phyloP scores from a whole-genome alignment of 23 tunicate species.

The Phallusia fumigata region DNA sequence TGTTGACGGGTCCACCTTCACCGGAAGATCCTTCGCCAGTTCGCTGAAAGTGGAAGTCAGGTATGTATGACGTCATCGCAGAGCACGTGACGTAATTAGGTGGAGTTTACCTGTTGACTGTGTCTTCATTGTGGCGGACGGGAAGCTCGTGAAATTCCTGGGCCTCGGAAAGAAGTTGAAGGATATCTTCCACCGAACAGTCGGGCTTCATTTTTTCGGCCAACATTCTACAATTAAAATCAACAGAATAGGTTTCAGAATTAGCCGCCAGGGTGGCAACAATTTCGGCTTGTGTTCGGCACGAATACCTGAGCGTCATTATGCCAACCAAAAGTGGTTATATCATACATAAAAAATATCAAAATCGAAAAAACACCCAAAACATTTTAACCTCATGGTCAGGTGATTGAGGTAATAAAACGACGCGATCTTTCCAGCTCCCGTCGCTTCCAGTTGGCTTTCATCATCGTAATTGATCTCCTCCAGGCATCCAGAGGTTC shows the following conservation, averaged over 20 bases:
- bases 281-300: too few species aligned
- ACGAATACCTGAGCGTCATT: too few species aligned
- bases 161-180: constrained; percentile 56
- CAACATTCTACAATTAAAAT: constrained; percentile 42
- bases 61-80: neutral
- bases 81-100: neutral
- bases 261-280: too few species aligned
- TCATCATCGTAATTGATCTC: constrained; percentile 43
- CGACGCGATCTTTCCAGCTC: constrained; percentile 90
- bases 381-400: constrained; percentile 83
- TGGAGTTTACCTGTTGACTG: constrained; percentile 57
- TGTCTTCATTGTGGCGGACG: constrained; percentile 95
- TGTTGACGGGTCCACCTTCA: too few species aligned
- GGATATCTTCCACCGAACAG: constrained; percentile 53
- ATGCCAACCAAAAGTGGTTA: too few species aligned
- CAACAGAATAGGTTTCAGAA: too few species aligned
- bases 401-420: constrained; percentile 92
- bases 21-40: neutral
- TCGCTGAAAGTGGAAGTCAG: neutral
- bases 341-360: too few species aligned
- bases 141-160: constrained; percentile 93
- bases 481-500: constrained; percentile 53
- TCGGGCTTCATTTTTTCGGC: constrained; percentile 75
- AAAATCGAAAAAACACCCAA: too few species aligned
- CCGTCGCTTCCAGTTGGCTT: constrained; percentile 55